A percentile compares a stretch with the other conserved stretches of the same genome.
These are phyloP conservation scores for Leptodactylus fallax DNA, from an alignment of 2,797 vertebrate species.

Conservation along the genomic window DNA sequence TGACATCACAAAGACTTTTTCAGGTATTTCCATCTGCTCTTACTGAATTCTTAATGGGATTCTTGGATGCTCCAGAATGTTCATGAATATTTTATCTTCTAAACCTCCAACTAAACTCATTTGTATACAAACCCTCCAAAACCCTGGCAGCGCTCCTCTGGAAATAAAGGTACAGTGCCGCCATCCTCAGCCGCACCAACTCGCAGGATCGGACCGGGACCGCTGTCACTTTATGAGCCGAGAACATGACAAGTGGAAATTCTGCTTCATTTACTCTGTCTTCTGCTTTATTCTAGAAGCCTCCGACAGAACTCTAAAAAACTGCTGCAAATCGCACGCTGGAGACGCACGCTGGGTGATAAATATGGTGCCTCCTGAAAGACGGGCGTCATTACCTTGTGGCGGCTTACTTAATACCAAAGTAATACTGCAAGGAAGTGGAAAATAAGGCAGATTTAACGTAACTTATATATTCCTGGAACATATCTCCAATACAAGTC, in stretches of 20 bases:
- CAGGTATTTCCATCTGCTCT: slow-evolving; percentile 53
- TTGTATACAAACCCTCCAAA: slow-evolving; percentile 32
- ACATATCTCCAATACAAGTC: too few relatives aligned
- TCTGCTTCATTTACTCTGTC: neutral
- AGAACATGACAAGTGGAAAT: neutral
- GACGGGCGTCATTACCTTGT: too few relatives aligned
- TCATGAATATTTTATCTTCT: slow-evolving; percentile 53
- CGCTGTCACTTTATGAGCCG: neutral
- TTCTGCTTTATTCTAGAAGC: neutral
- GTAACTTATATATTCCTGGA: too few relatives aligned
- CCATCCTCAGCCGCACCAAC: neutral
- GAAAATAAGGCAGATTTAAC: too few relatives aligned
- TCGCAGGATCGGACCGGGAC: neutral
- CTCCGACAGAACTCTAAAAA: neutral
- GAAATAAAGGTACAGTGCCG: neutral
- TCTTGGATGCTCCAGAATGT: slow-evolving; percentile 39
- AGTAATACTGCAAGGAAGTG: too few relatives aligned
- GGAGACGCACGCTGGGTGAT: too few relatives aligned
- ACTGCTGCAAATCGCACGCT: too few relatives aligned
- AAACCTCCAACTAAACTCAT: slow-evolving; percentile 31
- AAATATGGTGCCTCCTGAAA: too few relatives aligned
- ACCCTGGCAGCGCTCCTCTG: neutral
- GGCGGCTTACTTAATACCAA: too few relatives aligned
- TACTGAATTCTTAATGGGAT: slow-evolving; percentile 53
- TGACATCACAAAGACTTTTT: slow-evolving; percentile 32